phyloP scores from a whole-genome alignment of 2,797 vertebrate genomes.

The Gallirallus australis region DNA sequence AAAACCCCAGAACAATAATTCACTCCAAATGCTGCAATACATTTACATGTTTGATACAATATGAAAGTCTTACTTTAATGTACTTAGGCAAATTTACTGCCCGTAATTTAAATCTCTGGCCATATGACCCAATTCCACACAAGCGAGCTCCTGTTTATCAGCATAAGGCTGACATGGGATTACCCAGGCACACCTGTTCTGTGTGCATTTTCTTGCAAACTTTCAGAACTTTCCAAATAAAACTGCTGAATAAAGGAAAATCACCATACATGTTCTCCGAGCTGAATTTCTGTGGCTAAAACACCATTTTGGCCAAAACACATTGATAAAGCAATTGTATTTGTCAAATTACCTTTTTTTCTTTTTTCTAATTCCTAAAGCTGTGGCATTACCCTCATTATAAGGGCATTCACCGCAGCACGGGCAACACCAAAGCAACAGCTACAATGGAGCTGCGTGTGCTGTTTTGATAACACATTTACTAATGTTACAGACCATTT shows the following conservation, averaged over 20 bases:
- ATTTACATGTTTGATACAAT: background rate
- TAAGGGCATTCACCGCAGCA: accelerated
- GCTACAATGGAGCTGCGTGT: background rate
- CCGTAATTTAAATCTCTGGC: background rate
- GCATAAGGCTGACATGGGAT: accelerated
- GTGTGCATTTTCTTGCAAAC: background rate
- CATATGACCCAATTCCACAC: background rate
- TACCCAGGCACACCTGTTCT: background rate
- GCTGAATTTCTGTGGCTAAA: background rate
- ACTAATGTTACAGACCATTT: constrained; percentile 3
- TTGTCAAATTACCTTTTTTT: background rate
- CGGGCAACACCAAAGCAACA: background rate
- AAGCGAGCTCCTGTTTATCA: background rate
- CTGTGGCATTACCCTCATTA: background rate
- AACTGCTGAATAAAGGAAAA: background rate
- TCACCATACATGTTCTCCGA: background rate
- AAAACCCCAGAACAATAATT: background rate
- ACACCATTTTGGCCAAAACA: background rate
- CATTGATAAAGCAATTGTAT: background rate
- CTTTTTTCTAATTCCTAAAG: background rate
- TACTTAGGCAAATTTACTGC: background rate
- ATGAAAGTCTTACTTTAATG: background rate
- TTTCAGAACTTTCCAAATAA: background rate
- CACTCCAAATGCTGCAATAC: background rate
- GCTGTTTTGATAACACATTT: background rate